Evolutionary conservation across 2,113 vertebrate genomes (phyloP).

Genomic region (Crotalus tigris): DNA sequence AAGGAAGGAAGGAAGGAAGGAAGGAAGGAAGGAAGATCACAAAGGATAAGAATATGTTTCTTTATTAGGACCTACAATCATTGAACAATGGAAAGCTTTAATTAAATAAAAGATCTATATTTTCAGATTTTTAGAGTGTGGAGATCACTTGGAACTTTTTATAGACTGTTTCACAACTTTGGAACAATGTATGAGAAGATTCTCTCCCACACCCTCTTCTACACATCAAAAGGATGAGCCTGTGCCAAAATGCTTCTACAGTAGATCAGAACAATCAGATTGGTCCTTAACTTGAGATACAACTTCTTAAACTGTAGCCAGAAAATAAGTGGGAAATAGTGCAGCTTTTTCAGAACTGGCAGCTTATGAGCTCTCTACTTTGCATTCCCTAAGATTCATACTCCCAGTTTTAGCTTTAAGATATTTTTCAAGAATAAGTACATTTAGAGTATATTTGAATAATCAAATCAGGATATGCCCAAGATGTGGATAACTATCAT

Average conservation of each 20-base stretch:
- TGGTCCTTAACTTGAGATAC: background rate
- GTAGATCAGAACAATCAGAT: background rate
- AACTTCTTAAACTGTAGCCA: background rate
- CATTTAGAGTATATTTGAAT: too few species aligned
- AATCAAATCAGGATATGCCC: too few species aligned
- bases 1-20: too few species aligned
- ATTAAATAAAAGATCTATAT: background rate
- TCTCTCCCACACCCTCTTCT: background rate
- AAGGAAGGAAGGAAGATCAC: background rate
- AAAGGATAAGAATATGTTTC: background rate
- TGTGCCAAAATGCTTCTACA: background rate
- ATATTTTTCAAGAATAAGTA: too few species aligned
- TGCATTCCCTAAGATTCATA: too few species aligned
- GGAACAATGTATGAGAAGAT: background rate
- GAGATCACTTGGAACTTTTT: background rate
- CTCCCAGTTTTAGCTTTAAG: too few species aligned
- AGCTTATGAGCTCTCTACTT: background rate
- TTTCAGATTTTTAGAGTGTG: background rate
- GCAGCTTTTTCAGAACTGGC: background rate
- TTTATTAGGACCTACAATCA: background rate
- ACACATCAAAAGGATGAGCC: background rate
- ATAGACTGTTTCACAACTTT: background rate
- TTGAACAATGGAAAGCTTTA: background rate
- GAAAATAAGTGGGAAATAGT: background rate
- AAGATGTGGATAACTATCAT: too few species aligned